Conservation (phyloP, 2,888 invertebrate genomes). For the Acronicta psi region DNA sequence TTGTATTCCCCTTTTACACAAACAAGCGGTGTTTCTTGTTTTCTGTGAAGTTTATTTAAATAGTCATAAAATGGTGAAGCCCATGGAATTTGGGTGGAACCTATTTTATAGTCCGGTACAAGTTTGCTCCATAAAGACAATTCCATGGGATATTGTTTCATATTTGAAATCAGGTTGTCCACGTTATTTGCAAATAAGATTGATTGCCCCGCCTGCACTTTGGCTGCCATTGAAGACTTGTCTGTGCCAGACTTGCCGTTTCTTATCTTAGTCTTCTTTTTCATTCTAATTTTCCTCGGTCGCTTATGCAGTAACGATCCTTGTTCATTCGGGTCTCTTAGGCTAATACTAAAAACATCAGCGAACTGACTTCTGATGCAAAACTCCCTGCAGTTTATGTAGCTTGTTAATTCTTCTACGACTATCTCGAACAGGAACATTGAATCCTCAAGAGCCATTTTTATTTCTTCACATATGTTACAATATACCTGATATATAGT, state of each 20-base stretch:
- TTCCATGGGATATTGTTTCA: constrained; percentile 74
- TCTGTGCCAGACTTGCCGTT: constrained; percentile 28
- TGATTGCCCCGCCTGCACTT: constrained; percentile 62
- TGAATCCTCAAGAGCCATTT: constrained; percentile 78
- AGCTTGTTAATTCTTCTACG: constrained; percentile 71
- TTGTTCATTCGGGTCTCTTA: constrained; percentile 67
- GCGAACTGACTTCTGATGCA: constrained; percentile 70
- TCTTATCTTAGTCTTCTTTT: constrained; percentile 60
- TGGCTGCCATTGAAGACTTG: constrained; percentile 45
- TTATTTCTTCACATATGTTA: constrained; percentile 37
- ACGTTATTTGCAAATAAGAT: constrained; percentile 63
- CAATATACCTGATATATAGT: constrained; percentile 6
- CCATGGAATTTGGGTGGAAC: constrained; percentile 74
- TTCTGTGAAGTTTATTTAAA: constrained; percentile 59
- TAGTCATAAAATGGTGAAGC: constrained; percentile 66
- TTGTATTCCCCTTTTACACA: constrained; percentile 62
- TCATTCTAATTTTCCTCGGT: constrained; percentile 48
- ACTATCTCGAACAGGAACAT: constrained; percentile 79
- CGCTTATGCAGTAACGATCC: constrained; percentile 34
- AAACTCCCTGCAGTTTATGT: constrained; percentile 65
- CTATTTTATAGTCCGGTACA: constrained; percentile 62
- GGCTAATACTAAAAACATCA: constrained; percentile 71
- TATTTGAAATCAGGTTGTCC: constrained; percentile 64
- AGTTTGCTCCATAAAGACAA: constrained; percentile 68
- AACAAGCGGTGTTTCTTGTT: constrained; percentile 51